Percentiles rank a stretch among this genome's conserved stretches.
phyloP scores from a whole-genome alignment of 2,113 vertebrate species.

The Jacana jacana region DNA sequence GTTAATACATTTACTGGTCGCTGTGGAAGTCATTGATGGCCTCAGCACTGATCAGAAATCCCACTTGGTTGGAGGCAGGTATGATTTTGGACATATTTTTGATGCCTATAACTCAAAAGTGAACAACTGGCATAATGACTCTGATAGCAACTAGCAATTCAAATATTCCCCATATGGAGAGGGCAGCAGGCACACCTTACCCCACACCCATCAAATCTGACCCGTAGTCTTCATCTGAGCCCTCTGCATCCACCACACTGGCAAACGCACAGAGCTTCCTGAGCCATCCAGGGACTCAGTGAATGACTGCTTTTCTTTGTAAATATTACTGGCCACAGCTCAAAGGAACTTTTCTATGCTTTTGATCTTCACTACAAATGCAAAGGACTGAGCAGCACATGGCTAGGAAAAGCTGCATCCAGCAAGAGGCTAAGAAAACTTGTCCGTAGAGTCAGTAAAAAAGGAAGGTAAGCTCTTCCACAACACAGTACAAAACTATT shows the following conservation, averaged over 20 bases:
- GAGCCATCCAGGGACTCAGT: neutral
- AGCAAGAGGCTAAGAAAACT: conserved; percentile 12
- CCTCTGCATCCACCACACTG: neutral
- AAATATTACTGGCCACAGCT: conserved; percentile 26
- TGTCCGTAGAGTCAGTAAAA: neutral
- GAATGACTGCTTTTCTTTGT: neutral
- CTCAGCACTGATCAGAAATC: neutral
- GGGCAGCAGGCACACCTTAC: neutral
- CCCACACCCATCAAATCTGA: neutral
- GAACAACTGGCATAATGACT: neutral
- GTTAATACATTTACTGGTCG: neutral
- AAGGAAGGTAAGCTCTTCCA: neutral
- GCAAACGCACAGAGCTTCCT: neutral
- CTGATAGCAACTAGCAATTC: neutral
- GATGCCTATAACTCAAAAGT: neutral
- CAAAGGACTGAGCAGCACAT: conserved; percentile 2
- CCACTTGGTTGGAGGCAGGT: neutral
- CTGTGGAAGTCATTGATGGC: neutral
- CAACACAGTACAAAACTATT: neutral
- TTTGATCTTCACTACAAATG: conserved; percentile 27
- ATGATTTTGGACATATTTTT: neutral
- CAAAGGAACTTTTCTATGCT: conserved; percentile 23
- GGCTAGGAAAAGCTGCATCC: conserved; percentile 30
- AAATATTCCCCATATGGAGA: neutral
- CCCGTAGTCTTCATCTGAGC: neutral